Conservation (phyloP, 2,888 invertebrate genomes). For the Bellardia bayeri region DNA sequence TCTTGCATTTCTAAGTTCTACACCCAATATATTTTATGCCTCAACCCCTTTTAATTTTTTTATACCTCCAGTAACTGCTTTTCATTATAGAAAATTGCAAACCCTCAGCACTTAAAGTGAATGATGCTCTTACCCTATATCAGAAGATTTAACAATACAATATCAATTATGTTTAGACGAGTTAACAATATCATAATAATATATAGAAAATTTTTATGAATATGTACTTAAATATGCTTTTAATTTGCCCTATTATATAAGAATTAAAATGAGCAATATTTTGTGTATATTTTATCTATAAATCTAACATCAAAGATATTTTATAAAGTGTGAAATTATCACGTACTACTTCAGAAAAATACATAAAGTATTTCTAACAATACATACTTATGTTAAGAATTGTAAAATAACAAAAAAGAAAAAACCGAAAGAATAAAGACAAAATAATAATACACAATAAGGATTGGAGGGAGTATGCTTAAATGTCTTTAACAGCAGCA, state of each 20-base stretch:
- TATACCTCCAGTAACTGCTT: background rate
- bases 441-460: conserved; percentile 7
- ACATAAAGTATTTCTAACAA: conserved; percentile 57
- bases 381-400: conserved; percentile 46
- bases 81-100: background rate
- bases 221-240: conserved; percentile 32
- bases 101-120: background rate
- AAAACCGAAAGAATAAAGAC: background rate
- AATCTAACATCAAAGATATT: conserved; percentile 62
- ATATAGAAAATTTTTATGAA: conserved; percentile 1
- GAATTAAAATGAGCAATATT: conserved; percentile 49
- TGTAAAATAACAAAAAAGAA: conserved; percentile 6
- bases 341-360: conserved; percentile 67
- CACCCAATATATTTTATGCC: too few species aligned
- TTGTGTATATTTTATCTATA: conserved; percentile 30
- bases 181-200: background rate
- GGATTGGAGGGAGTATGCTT: conserved; percentile 34
- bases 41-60: background rate
- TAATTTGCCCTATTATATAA: conserved; percentile 44
- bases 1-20: too few species aligned
- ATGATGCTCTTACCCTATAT: background rate
- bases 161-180: conserved; percentile 6
- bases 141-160: background rate
- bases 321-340: conserved; percentile 71
- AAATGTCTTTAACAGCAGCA: conserved; percentile 54